Percentiles rank a stretch among this genome's conserved stretches.
Evolutionary conservation across 2,797 vertebrate genomes (phyloP).

Genomic region (Avahi laniger): DNA sequence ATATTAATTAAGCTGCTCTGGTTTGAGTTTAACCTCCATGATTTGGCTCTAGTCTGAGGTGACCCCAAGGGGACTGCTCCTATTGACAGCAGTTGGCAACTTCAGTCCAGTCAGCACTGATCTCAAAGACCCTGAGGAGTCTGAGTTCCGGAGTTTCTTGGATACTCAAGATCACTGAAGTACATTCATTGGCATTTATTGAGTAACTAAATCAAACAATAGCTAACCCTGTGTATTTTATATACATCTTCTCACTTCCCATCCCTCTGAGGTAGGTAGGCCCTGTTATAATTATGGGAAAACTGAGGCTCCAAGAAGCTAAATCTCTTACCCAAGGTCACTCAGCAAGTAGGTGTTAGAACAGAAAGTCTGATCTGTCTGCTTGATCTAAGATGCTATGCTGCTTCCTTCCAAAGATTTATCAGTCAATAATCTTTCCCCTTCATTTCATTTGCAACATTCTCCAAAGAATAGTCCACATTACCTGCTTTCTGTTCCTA

Average conservation of each 20-base stretch:
- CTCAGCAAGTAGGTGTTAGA: neutral
- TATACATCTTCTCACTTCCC: neutral
- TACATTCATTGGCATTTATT: neutral
- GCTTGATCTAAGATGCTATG: neutral
- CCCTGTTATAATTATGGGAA: neutral
- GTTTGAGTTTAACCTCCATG: neutral
- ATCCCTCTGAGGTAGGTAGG: neutral
- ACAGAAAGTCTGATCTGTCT: neutral
- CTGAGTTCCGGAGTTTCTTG: neutral
- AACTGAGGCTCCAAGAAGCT: neutral
- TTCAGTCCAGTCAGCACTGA: neutral
- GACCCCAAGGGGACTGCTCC: neutral
- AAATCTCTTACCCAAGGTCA: constrained; percentile 9
- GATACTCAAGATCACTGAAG: neutral
- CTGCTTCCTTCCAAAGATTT: constrained; percentile 1
- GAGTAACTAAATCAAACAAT: neutral
- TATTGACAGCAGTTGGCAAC: neutral
- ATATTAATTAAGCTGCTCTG: neutral
- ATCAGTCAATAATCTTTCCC: neutral
- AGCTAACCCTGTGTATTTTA: neutral
- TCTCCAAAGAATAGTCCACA: neutral
- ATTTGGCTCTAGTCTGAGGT: neutral
- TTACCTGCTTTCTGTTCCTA: neutral
- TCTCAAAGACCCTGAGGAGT: neutral
- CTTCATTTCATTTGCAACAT: neutral